phyloP scores from a whole-genome alignment of 2,797 vertebrate genomes.

The Myiotriccus ornatus region DNA sequence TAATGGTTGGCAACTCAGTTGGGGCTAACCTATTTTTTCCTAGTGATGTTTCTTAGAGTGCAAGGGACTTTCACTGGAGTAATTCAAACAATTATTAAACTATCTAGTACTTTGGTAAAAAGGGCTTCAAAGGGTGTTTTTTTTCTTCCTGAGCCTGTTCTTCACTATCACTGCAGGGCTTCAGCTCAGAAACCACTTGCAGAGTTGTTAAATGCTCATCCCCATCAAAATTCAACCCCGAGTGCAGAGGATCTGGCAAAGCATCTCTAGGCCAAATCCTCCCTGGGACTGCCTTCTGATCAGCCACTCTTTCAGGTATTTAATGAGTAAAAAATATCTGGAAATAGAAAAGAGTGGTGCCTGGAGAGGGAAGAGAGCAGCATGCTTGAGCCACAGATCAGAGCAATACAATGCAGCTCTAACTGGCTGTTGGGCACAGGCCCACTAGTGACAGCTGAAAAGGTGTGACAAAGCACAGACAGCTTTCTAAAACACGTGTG shows the following conservation, averaged over 20 bases:
- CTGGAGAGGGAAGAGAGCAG: not conserved
- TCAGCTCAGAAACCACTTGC: not conserved
- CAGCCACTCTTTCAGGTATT: not conserved
- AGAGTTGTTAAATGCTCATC: not conserved
- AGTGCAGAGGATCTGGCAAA: not conserved
- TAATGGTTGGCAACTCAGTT: not conserved
- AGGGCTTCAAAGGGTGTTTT: not conserved
- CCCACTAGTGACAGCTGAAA: not conserved
- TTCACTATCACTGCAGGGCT: not conserved
- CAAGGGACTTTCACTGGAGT: slow-evolving; percentile 47
- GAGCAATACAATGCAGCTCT: not conserved
- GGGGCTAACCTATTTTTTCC: slow-evolving; percentile 34
- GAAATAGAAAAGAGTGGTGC: not conserved
- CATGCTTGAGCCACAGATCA: not conserved
- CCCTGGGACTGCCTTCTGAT: not conserved
- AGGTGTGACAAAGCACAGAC: not conserved
- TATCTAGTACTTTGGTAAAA: slow-evolving; percentile 50
- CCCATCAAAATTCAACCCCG: not conserved
- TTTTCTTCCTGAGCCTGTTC: slow-evolving; percentile 7
- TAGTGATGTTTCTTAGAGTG: slow-evolving; percentile 51
- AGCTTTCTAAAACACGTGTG: not conserved
- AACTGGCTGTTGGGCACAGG: not conserved
- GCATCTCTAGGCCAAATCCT: not conserved
- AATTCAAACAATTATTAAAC: slow-evolving; percentile 69
- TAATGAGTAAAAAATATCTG: not conserved